Conservation (phyloP, 2,797 vertebrate genomes). For the Gymnoscopelus microlampas region DNA sequence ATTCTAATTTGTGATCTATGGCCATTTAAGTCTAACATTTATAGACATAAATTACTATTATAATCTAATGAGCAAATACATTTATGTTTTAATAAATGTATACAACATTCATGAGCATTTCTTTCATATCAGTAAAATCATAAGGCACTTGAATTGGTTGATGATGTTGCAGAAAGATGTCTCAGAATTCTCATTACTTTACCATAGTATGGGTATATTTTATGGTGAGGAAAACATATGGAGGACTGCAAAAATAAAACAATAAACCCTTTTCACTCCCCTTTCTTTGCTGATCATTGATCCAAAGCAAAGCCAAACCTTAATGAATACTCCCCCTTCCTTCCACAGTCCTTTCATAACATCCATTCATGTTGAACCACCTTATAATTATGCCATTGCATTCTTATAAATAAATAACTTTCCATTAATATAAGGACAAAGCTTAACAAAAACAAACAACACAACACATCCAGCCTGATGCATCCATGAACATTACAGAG, state of each 20-base stretch:
- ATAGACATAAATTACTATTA: too few species aligned
- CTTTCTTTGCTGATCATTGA: constrained; percentile 2
- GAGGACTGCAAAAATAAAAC: background rate
- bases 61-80: too few species aligned
- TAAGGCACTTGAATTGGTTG: too few species aligned
- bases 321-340: constrained; percentile 27
- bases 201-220: background rate
- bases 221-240: background rate
- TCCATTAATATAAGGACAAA: constrained; percentile 14
- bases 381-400: background rate
- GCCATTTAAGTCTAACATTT: too few species aligned
- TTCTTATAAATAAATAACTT: constrained; percentile 9
- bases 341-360: constrained; percentile 2
- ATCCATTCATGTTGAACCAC: constrained; percentile 12
- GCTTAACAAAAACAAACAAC: constrained; percentile 9
- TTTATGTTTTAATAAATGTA: too few species aligned
- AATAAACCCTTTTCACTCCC: background rate
- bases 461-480: constrained; percentile 18
- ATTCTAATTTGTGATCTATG: too few species aligned
- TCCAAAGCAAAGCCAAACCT: constrained; percentile 7
- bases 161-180: background rate
- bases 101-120: too few species aligned
- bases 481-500: background rate
- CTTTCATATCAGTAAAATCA: too few species aligned
- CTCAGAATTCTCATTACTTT: background rate